Base-by-base conservation (phyloP, 37 sponge, comb jelly and placozoan species). In the Halisarca cf. caerulea region DNA sequence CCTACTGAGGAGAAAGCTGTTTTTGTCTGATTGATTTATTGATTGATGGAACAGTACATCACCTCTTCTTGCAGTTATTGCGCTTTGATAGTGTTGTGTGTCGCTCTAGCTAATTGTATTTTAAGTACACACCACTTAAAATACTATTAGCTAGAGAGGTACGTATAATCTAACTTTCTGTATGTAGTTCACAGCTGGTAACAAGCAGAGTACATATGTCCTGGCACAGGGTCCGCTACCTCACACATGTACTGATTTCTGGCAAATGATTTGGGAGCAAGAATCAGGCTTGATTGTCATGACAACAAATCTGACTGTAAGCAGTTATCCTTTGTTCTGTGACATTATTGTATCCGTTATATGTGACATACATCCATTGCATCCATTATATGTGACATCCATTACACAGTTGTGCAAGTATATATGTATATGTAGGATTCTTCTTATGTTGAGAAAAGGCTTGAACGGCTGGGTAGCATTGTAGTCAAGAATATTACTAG, bases 261-360 rank as follows among this genome's bases (percentile, higher is more conserved):
- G 98, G 98, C 98, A 97, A 80, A 97, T 97, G 98, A 61, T 93
- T 2, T 97, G 98, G 98, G 94, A 97, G 78, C 86, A 92, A 23
- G 55, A 87, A 15, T 78, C 83, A 0, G 82, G 80, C 8, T 30
- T 90, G 28, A 87, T 97, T n/a, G 58, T 95, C 53, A 97, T 97
- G 98, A 60, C 93, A 15, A 93, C 93, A 28, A 85, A 90, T 25
- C 89, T 83, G 71, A 53, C 72, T 84, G 93, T 89, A 15, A 71
- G 93, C 75, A n/a, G n/a, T n/a, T n/a, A n/a, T n/a, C n/a, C n/a
- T n/a, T 36, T 0, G 18, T 34, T n/a, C n/a, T 25, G 3, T 40
- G 25, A 44, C 17, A 6, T 9, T 23, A 55, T 45, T 23, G 11
- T 23, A 24, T 33, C 20, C 30, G 9, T 60, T 80, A n/a, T 14